These are phyloP conservation scores for Dysdera silvatica DNA, from an alignment of 1,140 invertebrate species.

Conservation along the genomic window DNA sequence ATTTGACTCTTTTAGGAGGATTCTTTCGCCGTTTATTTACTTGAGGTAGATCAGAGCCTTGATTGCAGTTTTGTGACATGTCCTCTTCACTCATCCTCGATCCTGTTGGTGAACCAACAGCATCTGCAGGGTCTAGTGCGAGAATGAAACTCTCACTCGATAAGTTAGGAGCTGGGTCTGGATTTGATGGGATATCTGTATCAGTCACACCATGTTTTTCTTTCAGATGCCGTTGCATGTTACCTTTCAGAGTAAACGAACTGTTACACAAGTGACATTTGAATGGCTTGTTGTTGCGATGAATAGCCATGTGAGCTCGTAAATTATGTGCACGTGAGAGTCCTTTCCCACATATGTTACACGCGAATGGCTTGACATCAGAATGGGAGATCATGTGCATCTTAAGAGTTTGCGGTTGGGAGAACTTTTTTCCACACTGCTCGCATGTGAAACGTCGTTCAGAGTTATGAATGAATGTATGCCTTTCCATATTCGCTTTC, in stretches of 20 bases:
- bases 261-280: conserved; percentile 39
- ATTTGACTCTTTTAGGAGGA: conserved; percentile 21
- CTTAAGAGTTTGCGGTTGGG: conserved; percentile 52
- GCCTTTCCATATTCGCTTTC: conserved; percentile 40
- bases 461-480: conserved; percentile 52
- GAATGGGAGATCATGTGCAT: conserved; percentile 48
- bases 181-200: conserved; percentile 12
- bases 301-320: conserved; percentile 37
- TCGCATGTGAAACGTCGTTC: conserved; percentile 47
- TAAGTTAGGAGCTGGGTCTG: conserved; percentile 14
- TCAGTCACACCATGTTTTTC: conserved; percentile 35
- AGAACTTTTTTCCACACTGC: conserved; percentile 53
- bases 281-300: conserved; percentile 37
- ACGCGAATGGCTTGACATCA: conserved; percentile 45
- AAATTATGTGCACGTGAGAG: conserved; percentile 38
- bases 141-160: conserved; percentile 26
- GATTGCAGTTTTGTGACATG: conserved; percentile 14
- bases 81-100: conserved; percentile 20
- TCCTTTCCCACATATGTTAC: conserved; percentile 44
- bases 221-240: conserved; percentile 41
- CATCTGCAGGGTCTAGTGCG: conserved; percentile 20
- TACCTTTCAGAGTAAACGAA: conserved; percentile 49
- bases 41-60: conserved; percentile 22
- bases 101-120: conserved; percentile 11
- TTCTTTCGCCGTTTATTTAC: conserved; percentile 22